Conservation (phyloP, 2,113 vertebrate species). For the Cochlearius cochlearius region DNA sequence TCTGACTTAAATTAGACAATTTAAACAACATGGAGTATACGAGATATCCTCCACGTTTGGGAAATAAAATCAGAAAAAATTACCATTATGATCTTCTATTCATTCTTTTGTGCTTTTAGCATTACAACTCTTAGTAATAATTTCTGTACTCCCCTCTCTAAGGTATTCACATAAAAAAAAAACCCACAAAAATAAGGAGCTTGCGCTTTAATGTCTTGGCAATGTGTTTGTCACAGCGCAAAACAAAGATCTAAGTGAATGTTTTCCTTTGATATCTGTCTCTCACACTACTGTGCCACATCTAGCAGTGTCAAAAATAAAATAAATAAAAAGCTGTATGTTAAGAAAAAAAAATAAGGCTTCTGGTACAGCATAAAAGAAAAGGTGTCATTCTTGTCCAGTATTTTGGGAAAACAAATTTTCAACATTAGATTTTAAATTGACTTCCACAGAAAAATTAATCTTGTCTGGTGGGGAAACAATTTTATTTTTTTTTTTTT, state of each 20-base stretch:
- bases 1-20: not conserved
- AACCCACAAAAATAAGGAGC: not conserved
- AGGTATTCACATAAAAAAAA: not conserved
- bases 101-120: not conserved
- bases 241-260: slow-evolving; percentile 49
- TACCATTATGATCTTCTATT: not conserved
- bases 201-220: slow-evolving; percentile 1
- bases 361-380: not conserved
- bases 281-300: not conserved
- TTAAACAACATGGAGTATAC: not conserved
- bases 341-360: not conserved
- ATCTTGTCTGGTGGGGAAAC: not conserved
- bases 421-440: not conserved
- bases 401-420: not conserved
- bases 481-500: too few relatives aligned
- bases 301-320: slow-evolving; percentile 1
- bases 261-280: slow-evolving; percentile 42
- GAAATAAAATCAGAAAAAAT: not conserved
- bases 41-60: not conserved
- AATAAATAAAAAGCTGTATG: not conserved
- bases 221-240: slow-evolving; percentile 1
- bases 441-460: not conserved
- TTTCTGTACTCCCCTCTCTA: not conserved
- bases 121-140: not conserved
- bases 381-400: not conserved